These are phyloP conservation scores for Myrmecophaga tridactyla DNA, from an alignment of 2,113 vertebrate species.

Conservation along the genomic window DNA sequence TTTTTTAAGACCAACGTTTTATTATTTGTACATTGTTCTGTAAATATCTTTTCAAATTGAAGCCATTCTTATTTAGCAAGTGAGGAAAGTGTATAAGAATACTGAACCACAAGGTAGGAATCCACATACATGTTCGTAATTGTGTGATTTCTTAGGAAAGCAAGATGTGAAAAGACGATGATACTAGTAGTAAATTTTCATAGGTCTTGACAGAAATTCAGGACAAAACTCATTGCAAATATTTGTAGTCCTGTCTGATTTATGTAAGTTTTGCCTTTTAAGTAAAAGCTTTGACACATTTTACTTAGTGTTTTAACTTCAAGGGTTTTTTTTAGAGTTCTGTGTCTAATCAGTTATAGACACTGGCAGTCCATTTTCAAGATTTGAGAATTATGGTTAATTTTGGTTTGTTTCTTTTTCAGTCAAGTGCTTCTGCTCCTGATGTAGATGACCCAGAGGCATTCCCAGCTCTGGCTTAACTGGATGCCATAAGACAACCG, in stretches of 20 bases:
- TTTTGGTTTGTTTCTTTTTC: constrained; percentile 72
- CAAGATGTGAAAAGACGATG: background rate
- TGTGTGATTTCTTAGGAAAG: constrained; percentile 6
- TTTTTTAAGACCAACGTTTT: background rate
- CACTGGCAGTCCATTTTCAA: background rate
- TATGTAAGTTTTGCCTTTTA: background rate
- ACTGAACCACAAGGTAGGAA: background rate
- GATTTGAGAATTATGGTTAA: constrained; percentile 4
- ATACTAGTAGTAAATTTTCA: background rate
- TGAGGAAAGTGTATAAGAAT: background rate
- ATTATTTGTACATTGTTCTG: background rate
- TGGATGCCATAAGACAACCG: constrained; percentile 88
- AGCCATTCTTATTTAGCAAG: background rate
- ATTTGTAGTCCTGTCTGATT: background rate
- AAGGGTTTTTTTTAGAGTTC: constrained; percentile 24
- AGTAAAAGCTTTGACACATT: background rate
- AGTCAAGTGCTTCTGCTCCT: constrained; percentile 96
- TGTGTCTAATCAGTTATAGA: background rate
- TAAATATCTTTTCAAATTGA: background rate
- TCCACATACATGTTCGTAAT: background rate
- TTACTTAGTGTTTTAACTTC: constrained; percentile 1
- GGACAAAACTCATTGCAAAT: background rate
- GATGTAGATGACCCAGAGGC: constrained; percentile 99
- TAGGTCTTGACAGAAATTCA: background rate
- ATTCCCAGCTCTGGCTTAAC: constrained; percentile 97